Evolutionary conservation across 2,797 vertebrate species (phyloP).

Genomic region (Sphenodon punctatus): DNA sequence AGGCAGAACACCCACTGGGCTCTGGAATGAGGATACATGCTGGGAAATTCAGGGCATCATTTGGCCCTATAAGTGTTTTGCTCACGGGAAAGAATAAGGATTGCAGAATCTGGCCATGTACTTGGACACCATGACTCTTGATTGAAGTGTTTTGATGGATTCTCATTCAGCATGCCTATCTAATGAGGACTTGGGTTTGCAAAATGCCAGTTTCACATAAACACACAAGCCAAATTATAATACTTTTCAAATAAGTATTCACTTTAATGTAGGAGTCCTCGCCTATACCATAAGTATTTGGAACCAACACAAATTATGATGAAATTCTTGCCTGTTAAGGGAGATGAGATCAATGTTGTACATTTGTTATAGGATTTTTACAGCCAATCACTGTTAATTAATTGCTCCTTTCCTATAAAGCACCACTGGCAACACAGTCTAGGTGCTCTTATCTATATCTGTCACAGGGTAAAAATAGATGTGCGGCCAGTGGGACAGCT

Average conservation of each 20-base stretch:
- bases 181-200: background rate
- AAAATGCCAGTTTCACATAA: background rate
- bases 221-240: background rate
- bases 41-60: background rate
- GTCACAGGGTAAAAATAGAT: too few species aligned
- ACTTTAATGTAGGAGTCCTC: background rate
- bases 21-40: background rate
- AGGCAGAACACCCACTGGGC: background rate
- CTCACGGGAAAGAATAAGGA: background rate
- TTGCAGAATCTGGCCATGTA: rapidly evolving
- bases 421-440: background rate
- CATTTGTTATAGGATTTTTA: background rate
- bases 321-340: background rate
- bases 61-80: background rate
- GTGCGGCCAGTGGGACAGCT: too few species aligned
- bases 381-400: background rate
- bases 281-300: background rate
- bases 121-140: background rate
- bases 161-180: background rate
- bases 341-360: rapidly evolving
- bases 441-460: background rate
- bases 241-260: background rate
- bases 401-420: background rate
- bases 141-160: background rate
- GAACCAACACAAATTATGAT: background rate